Evolutionary conservation across 2,113 vertebrate species (phyloP), one percentile per base, ranked within the genome.

Genomic region (Plestiodon gilberti): DNA sequence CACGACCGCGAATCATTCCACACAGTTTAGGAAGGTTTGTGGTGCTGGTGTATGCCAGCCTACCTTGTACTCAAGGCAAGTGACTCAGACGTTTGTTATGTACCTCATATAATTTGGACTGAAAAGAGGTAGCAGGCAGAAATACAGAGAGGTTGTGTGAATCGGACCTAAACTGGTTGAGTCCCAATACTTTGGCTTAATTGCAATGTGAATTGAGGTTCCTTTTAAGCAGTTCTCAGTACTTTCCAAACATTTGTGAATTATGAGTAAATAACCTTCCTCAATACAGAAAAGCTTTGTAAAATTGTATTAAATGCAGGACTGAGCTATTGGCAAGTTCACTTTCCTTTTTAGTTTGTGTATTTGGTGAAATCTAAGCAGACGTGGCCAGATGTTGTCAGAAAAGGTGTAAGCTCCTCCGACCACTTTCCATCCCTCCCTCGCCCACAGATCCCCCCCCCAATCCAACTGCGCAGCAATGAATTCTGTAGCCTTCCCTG

Each of bases 101-200:
- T 9, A 10, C 2, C 1, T 10, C 0, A 10, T 10, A 30, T 3
- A 0, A 6, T 65, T 65, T 5, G 2, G 65, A 40, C 30, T 25
- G 59, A 18, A 33, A 35, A 15, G n/a, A 20, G 22, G 25, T 10
- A 2, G n/a, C n/a, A 20, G 18, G 23, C 9, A 20, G 28, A n/a
- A 62, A 40, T 9, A 30, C 67, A 64, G 20, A 57, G 15, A 7
- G 18, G 76, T 65, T 23, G 28, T 10, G 73, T 52, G 40, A 22
- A 18, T 62, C 25, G 13, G 20, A 20, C 55, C 48, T 23, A 43
- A 43, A 75, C 15, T 40, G 14, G 17, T n/a, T 30, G 48, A 40
- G 35, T 30, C 52, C 3, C 23, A n/a, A 22, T 14, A 13, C 2
- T 38, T 35, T 8, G n/a, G n/a, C 61, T 69, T 8, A 20, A n/a